A percentile compares a stretch with the other conserved stretches of the same genome.
phyloP scores from a whole-genome alignment of 2,113 vertebrate species.

The Clarias macrocephalus region DNA sequence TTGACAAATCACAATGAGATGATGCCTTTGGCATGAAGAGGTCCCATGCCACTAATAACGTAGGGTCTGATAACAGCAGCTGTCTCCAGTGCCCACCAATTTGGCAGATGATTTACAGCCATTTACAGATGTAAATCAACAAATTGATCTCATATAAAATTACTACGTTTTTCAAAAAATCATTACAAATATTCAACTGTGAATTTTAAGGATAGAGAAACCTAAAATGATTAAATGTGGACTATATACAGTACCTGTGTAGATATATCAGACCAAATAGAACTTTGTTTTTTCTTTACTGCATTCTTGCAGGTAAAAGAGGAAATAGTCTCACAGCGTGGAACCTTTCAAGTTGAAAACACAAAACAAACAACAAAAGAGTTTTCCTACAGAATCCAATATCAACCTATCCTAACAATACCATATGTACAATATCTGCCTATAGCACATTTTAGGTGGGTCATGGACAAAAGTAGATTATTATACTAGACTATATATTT shows the following conservation, averaged over 20 bases:
- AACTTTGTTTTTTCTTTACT: not conserved
- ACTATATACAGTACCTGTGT: not conserved
- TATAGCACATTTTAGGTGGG: not conserved
- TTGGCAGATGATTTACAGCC: conserved; percentile 38
- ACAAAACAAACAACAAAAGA: not conserved
- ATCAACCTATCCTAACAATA: not conserved
- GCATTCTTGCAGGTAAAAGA: not conserved
- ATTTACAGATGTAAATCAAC: not conserved
- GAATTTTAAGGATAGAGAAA: not conserved
- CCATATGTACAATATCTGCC: not conserved
- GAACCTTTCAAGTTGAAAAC: not conserved
- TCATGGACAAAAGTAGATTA: not conserved
- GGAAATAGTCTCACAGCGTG: not conserved
- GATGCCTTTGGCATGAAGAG: conserved; percentile 40
- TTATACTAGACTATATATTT: too few relatives aligned
- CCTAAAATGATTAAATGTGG: not conserved
- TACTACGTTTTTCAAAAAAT: not conserved
- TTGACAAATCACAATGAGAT: conserved; percentile 54
- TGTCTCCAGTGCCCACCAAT: conserved; percentile 27
- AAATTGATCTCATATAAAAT: not conserved
- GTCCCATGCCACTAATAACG: conserved; percentile 38
- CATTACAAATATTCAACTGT: not conserved
- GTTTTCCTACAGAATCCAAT: not conserved
- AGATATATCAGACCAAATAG: not conserved
- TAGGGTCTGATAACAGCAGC: conserved; percentile 27